Base-by-base conservation (phyloP, 2,888 invertebrate genomes). In the Cheilosia variabilis region DNA sequence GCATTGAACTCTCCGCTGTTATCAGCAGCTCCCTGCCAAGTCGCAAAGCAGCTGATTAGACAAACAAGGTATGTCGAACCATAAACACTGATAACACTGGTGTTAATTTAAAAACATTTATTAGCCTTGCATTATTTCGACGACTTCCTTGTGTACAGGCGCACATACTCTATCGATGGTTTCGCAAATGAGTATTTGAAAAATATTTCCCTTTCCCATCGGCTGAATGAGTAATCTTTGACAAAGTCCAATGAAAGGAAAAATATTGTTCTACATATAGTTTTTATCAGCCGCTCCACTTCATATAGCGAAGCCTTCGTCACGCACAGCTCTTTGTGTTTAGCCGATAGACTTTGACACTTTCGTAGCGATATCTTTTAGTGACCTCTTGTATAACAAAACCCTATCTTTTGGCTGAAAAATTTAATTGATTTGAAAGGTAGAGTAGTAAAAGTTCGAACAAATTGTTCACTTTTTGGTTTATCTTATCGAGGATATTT, bases 391-490 rank as follows among this genome's bases (percentile, higher is more conserved):
- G 34, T 53, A 10, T 53, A 73, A 63, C 37, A 66, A 34, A 55
- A 15, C 15, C 10, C 57, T 75, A 75, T 75, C 75, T 53, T 41
- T 50, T 34, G 65, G 57, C 57, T 58, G 19, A 66, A 27, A 50
- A 75, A 50, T 31, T 31, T 75, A 66, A 75, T 75, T 58, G 65
- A 50, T 75, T 65, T n/a, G 65, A 58, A 50, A 15, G 17, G n/a
- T n/a, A n/a, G 10, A 50, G n/a, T 50, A 50, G 50, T 31, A 45
- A 47, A 43, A 37, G 47, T 75, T 75, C 57, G 13, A 15, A 10
- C 10, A 9, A 50, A 22, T 7, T 22, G 4, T 27, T 0, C 27
- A 52, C 2, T 24, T 27, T 27, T 2, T 9, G 3, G 10, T 45
- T 68, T 57, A 69, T 69, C 69, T 69, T 57, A 69, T 69, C 69